phyloP scores from a whole-genome alignment of 1,140 invertebrate species.

The Calliopsis andreniformis region DNA sequence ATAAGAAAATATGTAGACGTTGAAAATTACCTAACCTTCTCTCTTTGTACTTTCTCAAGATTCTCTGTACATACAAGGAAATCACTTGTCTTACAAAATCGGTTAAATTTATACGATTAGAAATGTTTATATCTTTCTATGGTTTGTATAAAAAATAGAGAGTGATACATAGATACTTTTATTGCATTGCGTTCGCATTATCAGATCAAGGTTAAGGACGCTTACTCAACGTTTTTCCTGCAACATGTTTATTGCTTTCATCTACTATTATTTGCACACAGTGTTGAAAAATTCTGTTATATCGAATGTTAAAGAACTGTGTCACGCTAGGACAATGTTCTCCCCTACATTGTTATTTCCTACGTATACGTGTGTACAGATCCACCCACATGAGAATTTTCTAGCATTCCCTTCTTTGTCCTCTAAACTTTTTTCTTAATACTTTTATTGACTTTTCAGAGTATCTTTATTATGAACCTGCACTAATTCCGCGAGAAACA shows the following conservation, averaged over 20 bases:
- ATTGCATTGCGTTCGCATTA: not conserved
- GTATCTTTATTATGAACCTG: not conserved
- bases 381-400: not conserved
- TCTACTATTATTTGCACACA: not conserved
- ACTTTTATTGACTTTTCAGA: not conserved
- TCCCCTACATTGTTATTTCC: not conserved
- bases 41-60: not conserved
- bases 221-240: not conserved
- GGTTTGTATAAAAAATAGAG: not conserved
- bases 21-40: conserved; percentile 16
- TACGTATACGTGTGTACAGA: no score
- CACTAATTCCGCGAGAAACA: not conserved
- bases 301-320: not conserved
- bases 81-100: no score
- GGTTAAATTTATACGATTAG: not conserved
- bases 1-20: no score
- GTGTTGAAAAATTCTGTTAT: not conserved
- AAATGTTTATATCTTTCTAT: not conserved
- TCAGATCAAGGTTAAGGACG: conserved; percentile 18
- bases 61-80: no score
- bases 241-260: not conserved
- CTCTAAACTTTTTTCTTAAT: not conserved
- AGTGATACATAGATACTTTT: not conserved
- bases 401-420: not conserved
- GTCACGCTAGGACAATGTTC: no score